These are phyloP conservation scores for Brachyrhaphis roseni DNA, from an alignment of 2,797 vertebrate species.

Conservation along the genomic window DNA sequence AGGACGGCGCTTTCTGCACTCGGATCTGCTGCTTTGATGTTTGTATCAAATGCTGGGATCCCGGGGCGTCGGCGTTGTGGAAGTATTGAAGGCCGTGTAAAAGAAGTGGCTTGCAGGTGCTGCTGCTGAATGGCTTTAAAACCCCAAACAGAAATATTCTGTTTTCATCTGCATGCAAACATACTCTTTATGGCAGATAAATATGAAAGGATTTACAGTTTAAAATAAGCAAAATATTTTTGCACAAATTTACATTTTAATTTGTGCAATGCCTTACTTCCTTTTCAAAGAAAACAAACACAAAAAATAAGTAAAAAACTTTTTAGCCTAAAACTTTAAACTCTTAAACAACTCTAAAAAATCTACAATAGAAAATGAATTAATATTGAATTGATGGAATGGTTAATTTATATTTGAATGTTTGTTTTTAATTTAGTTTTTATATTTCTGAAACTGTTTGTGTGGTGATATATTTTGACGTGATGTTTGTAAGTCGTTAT, in stretches of 20 bases:
- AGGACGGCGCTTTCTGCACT: constrained; percentile 50
- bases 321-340: background rate
- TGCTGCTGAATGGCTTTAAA: constrained; percentile 48
- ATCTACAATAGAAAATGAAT: no score
- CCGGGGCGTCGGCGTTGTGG: constrained; percentile 43
- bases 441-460: no score
- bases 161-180: constrained; percentile 26
- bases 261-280: background rate
- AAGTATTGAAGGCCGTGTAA: constrained; percentile 49
- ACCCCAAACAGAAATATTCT: constrained; percentile 40
- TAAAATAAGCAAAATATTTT: constrained; percentile 16
- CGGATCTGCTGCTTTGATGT: constrained; percentile 72
- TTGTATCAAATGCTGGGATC: constrained; percentile 62
- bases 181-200: constrained; percentile 12
- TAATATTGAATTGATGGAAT: no score
- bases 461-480: no score
- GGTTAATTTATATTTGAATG: no score
- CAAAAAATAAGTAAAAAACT: background rate
- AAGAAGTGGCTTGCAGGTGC: constrained; percentile 43
- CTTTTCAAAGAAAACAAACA: background rate
- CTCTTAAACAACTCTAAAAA: background rate
- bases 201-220: constrained; percentile 23
- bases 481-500: no score
- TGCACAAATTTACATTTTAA: constrained; percentile 28
- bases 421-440: no score